Conservation (phyloP, 2,113 vertebrate species). For the Pyrgilauda ruficollis region DNA sequence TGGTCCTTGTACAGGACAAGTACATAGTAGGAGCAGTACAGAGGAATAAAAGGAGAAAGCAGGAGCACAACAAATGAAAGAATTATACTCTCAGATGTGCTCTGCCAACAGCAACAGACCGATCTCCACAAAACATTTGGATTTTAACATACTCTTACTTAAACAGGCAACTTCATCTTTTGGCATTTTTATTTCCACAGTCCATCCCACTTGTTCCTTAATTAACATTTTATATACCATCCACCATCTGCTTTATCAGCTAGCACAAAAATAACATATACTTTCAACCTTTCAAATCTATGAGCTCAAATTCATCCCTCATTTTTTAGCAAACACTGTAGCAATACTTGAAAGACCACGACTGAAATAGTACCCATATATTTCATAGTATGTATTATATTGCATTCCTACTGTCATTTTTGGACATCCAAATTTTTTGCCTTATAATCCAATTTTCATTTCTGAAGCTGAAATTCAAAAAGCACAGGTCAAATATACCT, state of each 20-base stretch:
- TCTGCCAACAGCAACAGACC: background rate
- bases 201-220: constrained; percentile 38
- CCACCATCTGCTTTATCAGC: constrained; percentile 32
- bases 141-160: background rate
- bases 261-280: constrained; percentile 3
- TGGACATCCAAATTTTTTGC: background rate
- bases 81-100: background rate
- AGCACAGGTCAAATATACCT: background rate
- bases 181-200: constrained; percentile 17
- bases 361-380: background rate
- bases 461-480: background rate
- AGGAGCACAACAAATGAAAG: background rate
- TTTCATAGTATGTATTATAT: background rate
- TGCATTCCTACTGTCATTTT: background rate
- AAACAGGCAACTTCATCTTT: background rate
- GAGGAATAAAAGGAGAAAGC: background rate
- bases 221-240: constrained; percentile 31
- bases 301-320: background rate
- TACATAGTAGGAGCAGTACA: background rate
- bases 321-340: background rate
- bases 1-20: background rate
- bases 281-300: constrained; percentile 10
- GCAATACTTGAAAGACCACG: background rate
- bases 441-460: background rate
- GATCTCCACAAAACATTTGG: background rate